Conservation (phyloP, 2,113 vertebrate species). For the Eira barbara region DNA sequence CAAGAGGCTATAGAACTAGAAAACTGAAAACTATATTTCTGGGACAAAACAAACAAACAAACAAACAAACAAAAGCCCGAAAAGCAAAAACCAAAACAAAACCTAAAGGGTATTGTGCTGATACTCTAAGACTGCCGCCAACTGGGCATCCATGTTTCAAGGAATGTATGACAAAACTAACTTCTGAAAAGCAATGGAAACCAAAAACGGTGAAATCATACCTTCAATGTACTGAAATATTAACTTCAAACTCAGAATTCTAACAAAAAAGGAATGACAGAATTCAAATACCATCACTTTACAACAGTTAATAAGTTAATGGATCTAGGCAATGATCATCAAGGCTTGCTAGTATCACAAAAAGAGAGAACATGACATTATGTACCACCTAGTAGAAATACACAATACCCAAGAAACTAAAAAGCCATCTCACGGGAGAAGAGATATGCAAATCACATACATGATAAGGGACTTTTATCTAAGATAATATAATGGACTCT, state of each 20-base stretch:
- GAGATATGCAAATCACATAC: not conserved
- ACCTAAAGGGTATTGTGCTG: not conserved
- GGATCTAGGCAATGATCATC: not conserved
- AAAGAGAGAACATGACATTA: not conserved
- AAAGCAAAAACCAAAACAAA: not conserved
- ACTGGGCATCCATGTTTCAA: not conserved
- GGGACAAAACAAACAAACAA: not conserved
- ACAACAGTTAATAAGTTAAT: not conserved
- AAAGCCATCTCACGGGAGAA: not conserved
- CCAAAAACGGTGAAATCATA: not conserved
- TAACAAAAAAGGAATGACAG: not conserved
- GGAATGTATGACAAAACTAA: not conserved
- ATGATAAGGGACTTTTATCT: not conserved
- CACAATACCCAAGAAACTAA: not conserved
- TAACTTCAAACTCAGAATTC: not conserved
- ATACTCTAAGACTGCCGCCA: not conserved
- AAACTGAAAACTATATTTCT: not conserved
- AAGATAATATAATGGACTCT: not conserved
- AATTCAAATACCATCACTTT: not conserved
- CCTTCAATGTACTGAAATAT: not conserved
- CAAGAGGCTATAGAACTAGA: not conserved
- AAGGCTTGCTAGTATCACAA: not conserved
- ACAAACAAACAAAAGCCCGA: not conserved
- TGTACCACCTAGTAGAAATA: not conserved
- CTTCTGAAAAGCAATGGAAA: not conserved